Evolutionary conservation across 2,113 vertebrate species (phyloP), one percentile per base, ranked within the genome.

Genomic region (Panthera leo): DNA sequence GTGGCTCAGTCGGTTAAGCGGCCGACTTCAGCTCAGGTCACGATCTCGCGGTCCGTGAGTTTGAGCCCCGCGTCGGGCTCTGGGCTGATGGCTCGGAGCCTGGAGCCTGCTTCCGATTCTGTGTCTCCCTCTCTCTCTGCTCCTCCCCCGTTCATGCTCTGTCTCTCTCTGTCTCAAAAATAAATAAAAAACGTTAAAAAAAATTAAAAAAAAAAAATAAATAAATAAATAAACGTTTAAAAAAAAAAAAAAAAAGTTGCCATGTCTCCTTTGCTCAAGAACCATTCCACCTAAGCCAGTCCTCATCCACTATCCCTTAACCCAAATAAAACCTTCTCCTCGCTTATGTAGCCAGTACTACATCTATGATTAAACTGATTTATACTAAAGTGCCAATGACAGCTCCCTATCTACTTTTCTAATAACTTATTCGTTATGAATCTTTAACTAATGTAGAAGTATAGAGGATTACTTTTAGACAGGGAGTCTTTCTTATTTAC

Each of bases 371-470:
- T 95, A 90, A 96, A 70, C 48, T 85, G 92, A 87, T 83, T 91
- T 53, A 94, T 71, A 92, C 29, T 96, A 36, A 95, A 93, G 91
- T 58, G 25, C 65, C 29, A 96, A 83, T 76, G 45, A 86, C 16
- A 89, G 65, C n/a, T 27, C 6, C 89, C 27, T 61, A 61, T 23
- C 87, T n/a, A 86, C 23, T 91, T 97, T 96, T 42, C 14, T 5
- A 82, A 13, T 25, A 83, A 76, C 29, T 85, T 91, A 68, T n/a
- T 92, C 89, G 85, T 85, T 97, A 85, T 53, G n/a, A 93, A 63
- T 95, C 29, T 92, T 94, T 89, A 84, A 89, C 84, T 91, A 94
- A 85, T 88, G 12, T 58, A 87, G n/a, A 93, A 78, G n/a, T 76
- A 34, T 1, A 87, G 21, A 10, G 13, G 7, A 36, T 93, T 93